Evolutionary conservation across 2,797 vertebrate species (phyloP), one percentile per base, ranked within the genome.

Genomic region (Periparus ater): DNA sequence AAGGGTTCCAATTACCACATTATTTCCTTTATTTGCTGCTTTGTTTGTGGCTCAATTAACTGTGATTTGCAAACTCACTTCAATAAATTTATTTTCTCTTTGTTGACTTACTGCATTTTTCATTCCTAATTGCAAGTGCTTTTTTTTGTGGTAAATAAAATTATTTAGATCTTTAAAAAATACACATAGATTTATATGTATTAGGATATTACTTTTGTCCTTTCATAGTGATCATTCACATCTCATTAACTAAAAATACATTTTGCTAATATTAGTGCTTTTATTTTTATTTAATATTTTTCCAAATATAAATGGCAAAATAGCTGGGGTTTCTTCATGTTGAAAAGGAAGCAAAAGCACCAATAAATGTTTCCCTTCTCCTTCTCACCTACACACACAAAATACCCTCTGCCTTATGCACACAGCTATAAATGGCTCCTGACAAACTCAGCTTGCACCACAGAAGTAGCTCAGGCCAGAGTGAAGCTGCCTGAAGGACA

Each of bases 1-100:
- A 94, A 96, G 93, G 86, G 76, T 53, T 96, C 93, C 96, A 97
- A 97, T 97, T 97, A 97, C 96, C 82, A 96, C 93, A 80, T 94
- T 97, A 96, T 97, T 97, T 94, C 93, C 95, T 97, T 97, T 95
- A 97, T 97, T 97, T 97, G 96, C 94, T 97, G 95, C 94, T 97
- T 96, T 89, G 85, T 96, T 97, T 97, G 92, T 89, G 81, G 84
- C 76, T 97, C 94, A 97, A 88, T 97, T 97, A 97, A 95, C 93
- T 88, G 54, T 93, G 92, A 97, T 97, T 96, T 97, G 94, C 78
- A 96, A 97, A 97, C 79, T 95, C 48, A 30, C 87, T 58, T 92
- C 91, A 97, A 88, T 96, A 94, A 89, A 96, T 96, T 96, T 97
- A 76, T 88, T 92, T 96, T 92, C 62, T 95, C 85, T 93, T 92